Evolutionary conservation across 1,140 invertebrate species (phyloP), one percentile per base, ranked within the genome.

Genomic region (Helicoverpa zea): DNA sequence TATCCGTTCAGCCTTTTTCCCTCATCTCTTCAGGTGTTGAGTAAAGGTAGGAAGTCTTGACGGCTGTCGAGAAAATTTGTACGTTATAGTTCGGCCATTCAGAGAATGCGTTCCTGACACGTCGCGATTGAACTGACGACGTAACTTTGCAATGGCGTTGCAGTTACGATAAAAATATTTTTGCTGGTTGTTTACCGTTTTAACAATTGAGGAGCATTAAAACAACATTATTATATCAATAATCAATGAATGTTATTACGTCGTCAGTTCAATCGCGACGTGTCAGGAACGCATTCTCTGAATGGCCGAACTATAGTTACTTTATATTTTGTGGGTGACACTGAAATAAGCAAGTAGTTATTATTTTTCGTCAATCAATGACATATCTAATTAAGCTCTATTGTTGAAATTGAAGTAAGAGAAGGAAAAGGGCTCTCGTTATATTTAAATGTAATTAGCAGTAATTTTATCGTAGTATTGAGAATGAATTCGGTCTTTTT

Each of bases 1-100:
- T 88, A 87, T 86, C 80, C 77, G 81, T 89, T 92, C 88, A 94
- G 86, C 93, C 92, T 91, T 94, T 94, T 88, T 93, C 91, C 88
- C 88, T 94, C 93, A 94, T 94, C 86, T 93, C 93, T 90, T 79
- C 58, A 54, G 76, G 79, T 77, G 29, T 66, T 54, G 80, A 83
- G 82, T 18, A 83, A 87, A 89, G 82, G 81, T 72, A 83, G 86
- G 83, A 70, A 43, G 85, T 43, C 81, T 56, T 81, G 54, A 83
- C 52, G 80, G 43, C 92, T 92, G 91, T 74, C 70, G 83, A 87
- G 23, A 81, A 85, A 83, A 89, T 54, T 18, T 10, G 43, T 51
- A 23, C n/a, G n/a, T n/a, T n/a, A n/a, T n/a, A n/a, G n/a, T n/a
- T n/a, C n/a, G n/a, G n/a, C n/a, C n/a, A n/a, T n/a, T n/a, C n/a